These are phyloP conservation scores for Antheraea assamensis DNA, from an alignment of 2,888 invertebrate genomes.

Conservation along the genomic window DNA sequence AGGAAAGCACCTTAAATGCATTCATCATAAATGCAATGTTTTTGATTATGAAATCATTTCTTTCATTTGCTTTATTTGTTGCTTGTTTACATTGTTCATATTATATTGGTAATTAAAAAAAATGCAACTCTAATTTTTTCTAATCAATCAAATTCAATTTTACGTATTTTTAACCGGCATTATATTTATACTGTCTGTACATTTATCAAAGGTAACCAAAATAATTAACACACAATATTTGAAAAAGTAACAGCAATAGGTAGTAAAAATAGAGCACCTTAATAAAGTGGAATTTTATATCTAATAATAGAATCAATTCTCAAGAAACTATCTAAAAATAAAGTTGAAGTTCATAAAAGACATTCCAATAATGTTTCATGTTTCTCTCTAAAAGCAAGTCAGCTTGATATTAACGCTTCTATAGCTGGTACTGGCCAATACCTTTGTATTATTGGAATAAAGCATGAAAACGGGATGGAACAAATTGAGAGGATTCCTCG, in stretches of 20 bases:
- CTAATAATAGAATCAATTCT: not conserved
- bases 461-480: not conserved
- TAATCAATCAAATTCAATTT: no score
- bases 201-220: not conserved
- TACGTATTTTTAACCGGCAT: not conserved
- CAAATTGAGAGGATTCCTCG: constrained; percentile 2
- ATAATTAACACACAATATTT: no score
- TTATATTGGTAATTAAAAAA: no score
- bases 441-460: constrained; percentile 1
- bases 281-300: not conserved
- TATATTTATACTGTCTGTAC: not conserved
- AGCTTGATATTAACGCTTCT: not conserved
- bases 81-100: no score
- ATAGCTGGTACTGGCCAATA: not conserved
- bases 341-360: not conserved
- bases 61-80: not conserved
- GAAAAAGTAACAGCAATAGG: not conserved
- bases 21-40: not conserved
- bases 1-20: not conserved
- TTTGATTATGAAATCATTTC: not conserved
- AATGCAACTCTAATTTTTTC: no score
- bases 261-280: not conserved
- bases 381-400: not conserved
- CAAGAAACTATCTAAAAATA: not conserved
- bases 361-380: not conserved